These are phyloP conservation scores for Rostratula benghalensis DNA, from an alignment of 2,113 vertebrate species.

Conservation along the genomic window DNA sequence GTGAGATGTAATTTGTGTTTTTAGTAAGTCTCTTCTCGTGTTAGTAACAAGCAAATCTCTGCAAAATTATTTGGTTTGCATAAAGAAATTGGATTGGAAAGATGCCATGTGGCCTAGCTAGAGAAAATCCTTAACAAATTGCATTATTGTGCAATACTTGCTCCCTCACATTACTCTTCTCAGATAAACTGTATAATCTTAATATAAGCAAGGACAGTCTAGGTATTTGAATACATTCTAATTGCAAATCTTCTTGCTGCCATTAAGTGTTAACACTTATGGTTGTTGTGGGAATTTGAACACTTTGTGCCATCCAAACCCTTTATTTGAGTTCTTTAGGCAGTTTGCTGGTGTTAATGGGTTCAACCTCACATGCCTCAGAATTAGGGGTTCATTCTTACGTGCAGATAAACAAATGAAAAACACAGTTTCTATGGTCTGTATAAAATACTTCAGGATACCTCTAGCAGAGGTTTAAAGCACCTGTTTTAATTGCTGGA, in stretches of 20 bases:
- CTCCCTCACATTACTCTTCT: not conserved
- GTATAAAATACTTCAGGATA: not conserved
- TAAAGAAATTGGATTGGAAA: not conserved
- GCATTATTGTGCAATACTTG: not conserved
- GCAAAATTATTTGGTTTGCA: conserved; percentile 5
- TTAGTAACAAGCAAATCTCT: conserved; percentile 1
- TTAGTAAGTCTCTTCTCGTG: not conserved
- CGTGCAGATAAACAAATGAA: not conserved
- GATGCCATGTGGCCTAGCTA: not conserved
- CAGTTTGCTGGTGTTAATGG: not conserved
- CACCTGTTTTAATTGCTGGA: not conserved
- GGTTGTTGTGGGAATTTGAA: not conserved
- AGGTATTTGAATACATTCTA: not conserved
- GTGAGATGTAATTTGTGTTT: not conserved
- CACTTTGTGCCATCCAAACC: not conserved
- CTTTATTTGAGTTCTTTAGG: not conserved
- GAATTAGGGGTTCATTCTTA: not conserved
- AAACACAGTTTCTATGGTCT: not conserved
- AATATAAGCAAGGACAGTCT: not conserved
- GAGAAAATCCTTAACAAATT: not conserved
- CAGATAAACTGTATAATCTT: not conserved
- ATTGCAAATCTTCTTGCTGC: not conserved
- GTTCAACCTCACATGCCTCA: not conserved
- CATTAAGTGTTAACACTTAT: not conserved
- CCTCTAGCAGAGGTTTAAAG: not conserved